Evolutionary conservation across 2,113 vertebrate species (phyloP).

Genomic region (Nibea albiflora): DNA sequence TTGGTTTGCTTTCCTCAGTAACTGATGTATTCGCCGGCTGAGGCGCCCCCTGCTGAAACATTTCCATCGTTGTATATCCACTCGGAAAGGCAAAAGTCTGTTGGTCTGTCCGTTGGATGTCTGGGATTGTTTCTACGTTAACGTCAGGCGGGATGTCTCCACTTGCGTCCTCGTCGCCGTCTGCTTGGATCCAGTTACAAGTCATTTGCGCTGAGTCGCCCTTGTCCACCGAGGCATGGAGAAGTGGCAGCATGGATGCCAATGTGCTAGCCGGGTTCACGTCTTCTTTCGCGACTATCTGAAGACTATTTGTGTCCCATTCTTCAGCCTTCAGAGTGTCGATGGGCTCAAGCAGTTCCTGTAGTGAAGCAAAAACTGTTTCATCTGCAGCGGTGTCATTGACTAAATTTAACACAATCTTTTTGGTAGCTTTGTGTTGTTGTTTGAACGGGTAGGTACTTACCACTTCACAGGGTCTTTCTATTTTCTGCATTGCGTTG

Average conservation of each 20-base stretch:
- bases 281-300: constrained; percentile 70
- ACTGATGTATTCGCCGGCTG: background rate
- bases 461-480: constrained; percentile 64
- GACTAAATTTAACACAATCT: background rate
- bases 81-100: constrained; percentile 55
- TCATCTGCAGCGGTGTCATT: background rate
- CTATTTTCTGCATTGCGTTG: constrained; percentile 82
- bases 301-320: constrained; percentile 74
- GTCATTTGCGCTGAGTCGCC: background rate
- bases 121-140: background rate
- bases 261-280: background rate
- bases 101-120: background rate
- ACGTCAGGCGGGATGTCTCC: background rate
- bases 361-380: background rate
- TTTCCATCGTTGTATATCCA: constrained; percentile 87
- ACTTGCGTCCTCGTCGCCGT: background rate
- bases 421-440: no score
- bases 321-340: constrained; percentile 61
- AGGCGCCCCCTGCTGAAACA: constrained; percentile 75
- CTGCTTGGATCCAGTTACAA: constrained; percentile 8
- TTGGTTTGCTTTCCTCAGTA: background rate
- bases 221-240: background rate
- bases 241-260: background rate
- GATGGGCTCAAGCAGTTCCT: constrained; percentile 70
- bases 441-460: background rate